These are phyloP conservation scores for Trissonchulus sp. DNA, from an alignment of 2,888 invertebrate genomes.

Conservation along the genomic window DNA sequence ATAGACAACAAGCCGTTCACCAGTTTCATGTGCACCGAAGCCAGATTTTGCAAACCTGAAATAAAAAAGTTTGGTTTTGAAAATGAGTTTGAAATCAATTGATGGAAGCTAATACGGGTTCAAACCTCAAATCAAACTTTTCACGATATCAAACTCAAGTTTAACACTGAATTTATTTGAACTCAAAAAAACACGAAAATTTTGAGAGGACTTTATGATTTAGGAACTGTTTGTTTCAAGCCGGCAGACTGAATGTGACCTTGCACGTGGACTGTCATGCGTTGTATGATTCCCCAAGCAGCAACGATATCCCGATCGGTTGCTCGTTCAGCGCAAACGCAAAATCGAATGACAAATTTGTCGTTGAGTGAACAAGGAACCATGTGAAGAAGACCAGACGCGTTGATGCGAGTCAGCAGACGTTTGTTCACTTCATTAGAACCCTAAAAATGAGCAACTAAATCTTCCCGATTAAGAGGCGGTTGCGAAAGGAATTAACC, in stretches of 20 bases:
- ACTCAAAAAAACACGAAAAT: too few species aligned
- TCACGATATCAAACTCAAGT: too few species aligned
- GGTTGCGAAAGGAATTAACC: too few species aligned
- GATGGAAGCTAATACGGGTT: too few species aligned
- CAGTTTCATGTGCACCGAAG: slow-evolving; percentile 8
- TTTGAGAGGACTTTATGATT: too few species aligned
- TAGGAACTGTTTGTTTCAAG: too few species aligned
- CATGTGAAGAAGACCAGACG: slow-evolving; percentile 91
- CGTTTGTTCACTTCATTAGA: slow-evolving; percentile 77
- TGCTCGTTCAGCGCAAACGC: slow-evolving; percentile 83
- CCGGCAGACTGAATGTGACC: too few species aligned
- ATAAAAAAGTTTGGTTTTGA: neutral
- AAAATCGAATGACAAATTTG: slow-evolving; percentile 62
- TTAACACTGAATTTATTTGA: too few species aligned
- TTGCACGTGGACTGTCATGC: slow-evolving; percentile 32
- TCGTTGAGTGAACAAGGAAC: slow-evolving; percentile 59
- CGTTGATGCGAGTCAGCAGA: slow-evolving; percentile 81
- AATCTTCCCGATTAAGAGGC: too few species aligned
- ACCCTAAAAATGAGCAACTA: slow-evolving; percentile 53
- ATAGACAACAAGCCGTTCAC: slow-evolving; percentile 1
- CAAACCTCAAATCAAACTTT: too few species aligned
- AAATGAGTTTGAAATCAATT: too few species aligned
- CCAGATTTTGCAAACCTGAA: slow-evolving; percentile 8
- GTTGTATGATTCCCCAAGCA: slow-evolving; percentile 57
- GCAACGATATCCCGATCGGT: slow-evolving; percentile 66